Percentiles rank a stretch among this genome's conserved stretches.
phyloP scores from a whole-genome alignment of 2,113 vertebrate species.

The Archocentrus centrarchus region DNA sequence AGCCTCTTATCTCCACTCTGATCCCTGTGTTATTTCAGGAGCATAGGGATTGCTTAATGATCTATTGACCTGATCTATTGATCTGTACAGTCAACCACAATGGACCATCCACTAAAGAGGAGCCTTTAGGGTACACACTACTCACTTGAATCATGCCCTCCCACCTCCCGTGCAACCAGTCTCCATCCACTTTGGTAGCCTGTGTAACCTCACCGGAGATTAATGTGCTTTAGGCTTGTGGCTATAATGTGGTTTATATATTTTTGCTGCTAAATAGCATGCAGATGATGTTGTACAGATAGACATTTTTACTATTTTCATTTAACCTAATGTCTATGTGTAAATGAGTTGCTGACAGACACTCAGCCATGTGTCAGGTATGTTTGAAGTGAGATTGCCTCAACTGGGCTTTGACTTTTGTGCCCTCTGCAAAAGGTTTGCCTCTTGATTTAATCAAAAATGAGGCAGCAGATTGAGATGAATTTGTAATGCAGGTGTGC shows the following conservation, averaged over 20 bases:
- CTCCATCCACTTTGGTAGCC: slow-evolving; percentile 40
- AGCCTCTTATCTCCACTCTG: slow-evolving; percentile 76
- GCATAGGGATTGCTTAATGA: slow-evolving; percentile 81
- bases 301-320: slow-evolving; percentile 24
- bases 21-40: slow-evolving; percentile 79
- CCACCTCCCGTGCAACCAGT: slow-evolving; percentile 28
- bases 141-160: slow-evolving; percentile 22
- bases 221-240: slow-evolving; percentile 70
- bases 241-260: slow-evolving; percentile 63
- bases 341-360: slow-evolving; percentile 12
- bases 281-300: slow-evolving; percentile 28
- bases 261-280: slow-evolving; percentile 41
- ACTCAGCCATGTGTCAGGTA: slow-evolving; percentile 16
- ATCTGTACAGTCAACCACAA: slow-evolving; percentile 74
- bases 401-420: slow-evolving; percentile 41
- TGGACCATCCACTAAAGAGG: slow-evolving; percentile 65
- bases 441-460: slow-evolving; percentile 26
- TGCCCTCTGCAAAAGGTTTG: background rate
- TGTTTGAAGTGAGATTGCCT: slow-evolving; percentile 36
- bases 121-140: slow-evolving; percentile 55
- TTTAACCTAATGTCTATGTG: slow-evolving; percentile 26
- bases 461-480: background rate
- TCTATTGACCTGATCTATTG: slow-evolving; percentile 77
- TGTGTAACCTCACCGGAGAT: slow-evolving; percentile 60
- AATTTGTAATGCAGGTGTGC: slow-evolving; percentile 3